Base-by-base conservation (phyloP, 2,113 vertebrate species). In the Mus pahari region DNA sequence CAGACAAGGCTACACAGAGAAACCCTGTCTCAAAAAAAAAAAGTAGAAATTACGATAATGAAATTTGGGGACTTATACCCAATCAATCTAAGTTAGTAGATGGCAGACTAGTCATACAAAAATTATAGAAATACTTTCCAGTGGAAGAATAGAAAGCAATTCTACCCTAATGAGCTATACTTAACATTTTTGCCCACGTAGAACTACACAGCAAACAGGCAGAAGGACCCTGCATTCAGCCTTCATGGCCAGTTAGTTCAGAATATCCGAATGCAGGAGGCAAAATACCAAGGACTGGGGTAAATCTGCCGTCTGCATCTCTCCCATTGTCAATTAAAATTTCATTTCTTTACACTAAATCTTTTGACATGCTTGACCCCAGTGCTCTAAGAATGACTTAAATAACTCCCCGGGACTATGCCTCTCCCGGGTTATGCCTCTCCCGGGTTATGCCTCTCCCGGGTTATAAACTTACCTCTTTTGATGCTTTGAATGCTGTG, bases 51-150 rank as follows among this genome's bases (percentile, higher is more conserved):
- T 93, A 68, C 77, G 31, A 81, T 75, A 91, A 88, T 70, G 26
- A 95, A 39, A 22, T 1, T 87, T 45, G 78, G 53, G 90, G 48
- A 70, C 24, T 71, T 75, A 77, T 89, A 86, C 77, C 9, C 19
- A 90, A 24, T 82, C 53, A 89, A 11, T 45, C n/a, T 48, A 82
- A 90, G 16, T 60, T 75, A 66, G n/a, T 62, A 95, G 36, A 39
- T 75, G 75, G 70, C 31, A 55, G 42, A 68, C n/a, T 39, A 86
- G 86, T 95, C 87, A 86, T 19, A 82, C 53, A 81, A 89, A 92
- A n/a, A 93, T 91, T 78, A 68, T 0, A 78, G 12, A 33, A 66
- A 42, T 68, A 86, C 39, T 33, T 45, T 75, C 89, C 60, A 95
- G 92, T 86, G 31, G 70, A 53, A 93, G 68, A 90, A 39, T 70